Base-by-base conservation (phyloP, 2,113 vertebrate genomes). In the Saccopteryx bilineata region DNA sequence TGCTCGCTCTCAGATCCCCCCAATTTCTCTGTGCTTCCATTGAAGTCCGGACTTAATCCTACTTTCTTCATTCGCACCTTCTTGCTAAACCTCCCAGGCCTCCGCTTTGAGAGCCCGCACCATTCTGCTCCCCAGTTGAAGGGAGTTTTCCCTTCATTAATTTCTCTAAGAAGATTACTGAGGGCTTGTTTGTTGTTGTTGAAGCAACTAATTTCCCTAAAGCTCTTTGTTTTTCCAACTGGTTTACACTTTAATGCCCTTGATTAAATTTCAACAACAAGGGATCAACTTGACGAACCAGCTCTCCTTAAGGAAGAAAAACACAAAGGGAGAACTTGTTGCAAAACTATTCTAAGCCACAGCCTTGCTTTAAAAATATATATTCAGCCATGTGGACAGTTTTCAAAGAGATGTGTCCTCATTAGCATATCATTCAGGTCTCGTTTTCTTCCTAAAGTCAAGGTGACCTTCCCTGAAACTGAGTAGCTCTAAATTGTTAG, bases 181-280 rank as follows among this genome's bases (percentile, higher is more conserved):
- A 98, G 98, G 96, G 98, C 99, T 99, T 98, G 99, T 99, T 99
- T 99, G 99, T 99, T 99, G 99, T 99, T 99, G 99, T 99, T 99
- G 99, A 99, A 99, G 99, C 98, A 99, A 99, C 99, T 99, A 99
- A 99, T 99, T 99, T 99, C 99, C 99, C 99, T 99, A 99, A 97
- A 99, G 99, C 99, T 99, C 99, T 99, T 99, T 99, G 99, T 99
- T 99, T 99, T 99, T 99, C 99, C 99, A 99, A 99, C 99, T 99
- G 99, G 99, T 99, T 99, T 99, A 99, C 99, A 99, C 99, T 99
- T 99, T 99, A 99, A 99, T 99, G 99, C 99, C 99, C 99, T 99
- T 98, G 99, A 99, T 99, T 99, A 99, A 99, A 99, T 99, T 99
- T 99, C 99, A 99, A 98, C 98, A 98, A 99, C 98, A 98, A 98